Base-by-base conservation (phyloP, 2,113 vertebrate genomes). In the Engraulis encrasicolus region DNA sequence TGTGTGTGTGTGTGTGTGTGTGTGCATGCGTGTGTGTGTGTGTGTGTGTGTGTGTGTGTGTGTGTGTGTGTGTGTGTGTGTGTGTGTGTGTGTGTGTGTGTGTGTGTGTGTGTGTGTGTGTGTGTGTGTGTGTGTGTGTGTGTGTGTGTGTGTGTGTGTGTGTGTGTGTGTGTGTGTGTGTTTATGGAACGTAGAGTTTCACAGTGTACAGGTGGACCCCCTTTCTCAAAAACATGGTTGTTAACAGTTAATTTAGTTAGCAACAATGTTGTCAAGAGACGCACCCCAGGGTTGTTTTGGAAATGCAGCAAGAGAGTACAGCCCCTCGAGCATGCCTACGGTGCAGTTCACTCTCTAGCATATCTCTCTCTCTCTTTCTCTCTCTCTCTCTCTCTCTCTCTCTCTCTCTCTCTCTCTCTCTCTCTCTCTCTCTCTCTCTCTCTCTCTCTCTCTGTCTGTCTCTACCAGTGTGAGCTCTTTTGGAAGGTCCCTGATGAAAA, bases 401-500 rank as follows among this genome's bases (percentile, higher is more conserved):
- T 89, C 87, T 82, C 78, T 81, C 52, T 27, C 85, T 89, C 19
- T n/a, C 2, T 58, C 19, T 80, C 78, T 48, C 78, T 48, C 78
- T 23, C 78, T 74, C 81, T 74, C 40, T 49, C 20, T 38, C 81
- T 74, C 54, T 74, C 83, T 6, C 78, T 66, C 31, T 34, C 82
- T 83, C 48, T 85, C 71, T 84, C 50, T 38, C 84, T 78, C 45
- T 1, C 6, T 50, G 37, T 18, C 50, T 27, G 20, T 27, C 19
- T 17, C 11, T 77, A 34, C 85, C 54, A 48, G 61, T 87, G 45
- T 82, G n/a, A 86, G 87, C 89, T 88, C 87, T 89, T 82, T 89
- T 78, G 82, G 86, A 87, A 85, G 61, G 50, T 74, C 79, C 79
- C 2, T 88, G 83, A 87, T 83, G 86, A 88, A 90, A 90, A 83